Base-by-base conservation (phyloP, 2,888 invertebrate genomes). In the Torymus tubicola region DNA sequence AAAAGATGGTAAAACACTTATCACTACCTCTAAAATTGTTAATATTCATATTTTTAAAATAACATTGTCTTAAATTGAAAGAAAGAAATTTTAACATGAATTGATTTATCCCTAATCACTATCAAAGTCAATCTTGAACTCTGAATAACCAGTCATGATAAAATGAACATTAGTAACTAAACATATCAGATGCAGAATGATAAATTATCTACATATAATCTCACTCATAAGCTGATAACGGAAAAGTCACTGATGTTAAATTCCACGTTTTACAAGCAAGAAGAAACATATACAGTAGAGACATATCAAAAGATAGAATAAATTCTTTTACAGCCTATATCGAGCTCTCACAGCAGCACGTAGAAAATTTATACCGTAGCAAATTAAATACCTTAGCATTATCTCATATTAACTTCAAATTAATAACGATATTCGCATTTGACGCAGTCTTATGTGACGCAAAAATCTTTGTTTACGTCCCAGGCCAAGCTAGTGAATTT, bases 191-290 rank as follows among this genome's bases (percentile, higher is more conserved):
- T 55, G 2, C 5, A 53, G 24, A 58, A 52, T 60, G 60, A 75
- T 75, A 67, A 75, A 67, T 67, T 67, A 75, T 60, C 60, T 42
- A 12, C 24, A 64, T 73, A 18, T 31, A 73, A 64, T 14, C 55
- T 64, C 10, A 42, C 42, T 42, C 24, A 58, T 50, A 3, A 58
- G 11, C 24, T 21, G 50, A 21, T 50, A 18, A 13, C 12, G 50
- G n/a, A n/a, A 64, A 57, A 64, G 42, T 42, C 42, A 42, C 10
- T 42, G 42, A 42, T 42, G 42, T 42, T 42, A 42, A 42, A 42
- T 58, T 14, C 16, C n/a, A 2, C 14, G n/a, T 10, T 16, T 58
- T 58, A 16, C 58, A 14, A 14, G n/a, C 16, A 14, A 58, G 58
- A 10, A 58, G 58, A 58, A 58, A 16, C n/a, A 11, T 16, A n/a